Evolutionary conservation across 2,797 vertebrate species (phyloP).

Genomic region (Apogon talboti): DNA sequence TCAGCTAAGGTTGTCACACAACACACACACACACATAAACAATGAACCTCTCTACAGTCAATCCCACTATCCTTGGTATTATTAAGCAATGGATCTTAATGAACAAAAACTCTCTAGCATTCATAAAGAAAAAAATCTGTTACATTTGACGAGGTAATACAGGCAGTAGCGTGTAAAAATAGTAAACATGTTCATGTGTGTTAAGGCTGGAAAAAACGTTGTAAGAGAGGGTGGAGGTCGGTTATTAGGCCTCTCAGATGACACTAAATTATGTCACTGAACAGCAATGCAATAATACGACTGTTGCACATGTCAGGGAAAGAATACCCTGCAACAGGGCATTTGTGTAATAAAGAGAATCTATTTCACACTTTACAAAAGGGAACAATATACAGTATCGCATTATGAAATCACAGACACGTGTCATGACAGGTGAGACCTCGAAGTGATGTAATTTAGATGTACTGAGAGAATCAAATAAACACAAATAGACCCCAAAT

Average conservation of each 20-base stretch:
- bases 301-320: not conserved
- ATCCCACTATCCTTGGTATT: conserved; percentile 4
- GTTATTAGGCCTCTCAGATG: conserved; percentile 24
- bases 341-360: conserved; percentile 1
- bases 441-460: conserved; percentile 2
- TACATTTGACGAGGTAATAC: not conserved
- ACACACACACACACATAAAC: conserved; percentile 15
- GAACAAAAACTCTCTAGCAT: not conserved
- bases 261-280: conserved; percentile 32
- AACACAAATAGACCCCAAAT: not conserved
- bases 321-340: not conserved
- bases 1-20: conserved; percentile 18
- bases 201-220: conserved; percentile 44
- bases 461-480: not conserved
- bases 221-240: conserved; percentile 18
- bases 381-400: conserved; percentile 1
- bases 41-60: not conserved
- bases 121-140: not conserved
- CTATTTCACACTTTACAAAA: conserved; percentile 7
- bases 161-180: conserved; percentile 41
- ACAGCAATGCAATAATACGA: conserved; percentile 16
- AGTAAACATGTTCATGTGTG: conserved; percentile 1
- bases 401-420: not conserved
- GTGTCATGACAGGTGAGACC: not conserved
- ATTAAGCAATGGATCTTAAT: conserved; percentile 1